Evolutionary conservation across 2,888 invertebrate species (phyloP), one percentile per base, ranked within the genome.

Genomic region (Parnassius apollo): DNA sequence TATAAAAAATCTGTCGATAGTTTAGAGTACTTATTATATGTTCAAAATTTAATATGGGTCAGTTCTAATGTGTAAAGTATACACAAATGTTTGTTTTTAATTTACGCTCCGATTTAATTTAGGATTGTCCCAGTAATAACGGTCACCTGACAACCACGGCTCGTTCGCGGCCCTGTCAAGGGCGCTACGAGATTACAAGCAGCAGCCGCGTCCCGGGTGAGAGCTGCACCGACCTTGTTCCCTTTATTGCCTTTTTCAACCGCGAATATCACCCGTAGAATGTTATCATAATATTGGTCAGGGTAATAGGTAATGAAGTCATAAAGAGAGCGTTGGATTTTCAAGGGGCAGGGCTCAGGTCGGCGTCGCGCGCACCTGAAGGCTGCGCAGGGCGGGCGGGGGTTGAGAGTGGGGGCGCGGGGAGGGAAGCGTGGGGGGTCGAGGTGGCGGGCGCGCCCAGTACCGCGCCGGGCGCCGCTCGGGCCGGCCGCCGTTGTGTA

Each of bases 381-480:
- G 78, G 78, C 77, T 78, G 81, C 78, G 78, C 73, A 75, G 74
- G 51, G 57, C 57, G 75, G 75, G 73, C 69, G 69, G 69, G 71
- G 68, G 66, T 65, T 69, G 70, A 70, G 69, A 66, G 54, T 12
- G 12, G 70, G 68, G 68, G 72, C 66, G 71, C 61, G 68, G 72
- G 64, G 69, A 48, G 35, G 54, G 50, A 65, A 42, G 65, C 56
- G 64, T 68, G 65, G 57, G 61, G 60, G 46, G 45, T 42, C 70
- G 71, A 66, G 72, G 74, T 74, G 81, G 75, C 73, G 77, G 80
- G 76, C 80, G 79, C 78, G 82, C 75, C 78, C 81, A 85, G 88
- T 86, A 83, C 86, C 88, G 89, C 84, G 88, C 88, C 84, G 83
- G 77, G 85, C 83, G 85, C 85, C 81, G 87, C 83, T 81, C 81